Percentiles rank a stretch among this genome's conserved stretches.
Conservation (phyloP, 2,113 vertebrate species). For the Phainopepla nitens region DNA sequence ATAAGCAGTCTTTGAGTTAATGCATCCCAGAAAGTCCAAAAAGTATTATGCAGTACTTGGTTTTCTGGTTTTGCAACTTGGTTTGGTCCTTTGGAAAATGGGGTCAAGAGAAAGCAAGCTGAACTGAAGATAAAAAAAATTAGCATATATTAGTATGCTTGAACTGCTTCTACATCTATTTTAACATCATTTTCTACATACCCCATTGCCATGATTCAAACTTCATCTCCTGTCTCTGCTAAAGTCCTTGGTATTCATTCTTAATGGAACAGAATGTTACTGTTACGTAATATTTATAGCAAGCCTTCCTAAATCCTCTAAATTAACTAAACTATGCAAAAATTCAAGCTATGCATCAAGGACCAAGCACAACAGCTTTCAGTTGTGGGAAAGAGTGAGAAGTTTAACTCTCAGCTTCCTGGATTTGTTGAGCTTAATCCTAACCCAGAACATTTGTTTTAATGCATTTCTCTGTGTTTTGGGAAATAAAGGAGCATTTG, state of each 20-base stretch:
- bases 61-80: slow-evolving; percentile 58
- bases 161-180: background rate
- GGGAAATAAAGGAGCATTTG: slow-evolving; percentile 4
- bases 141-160: background rate
- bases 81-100: background rate
- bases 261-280: background rate
- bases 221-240: background rate
- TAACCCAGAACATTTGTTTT: background rate
- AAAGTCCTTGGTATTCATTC: background rate
- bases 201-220: background rate
- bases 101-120: background rate
- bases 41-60: slow-evolving; percentile 11
- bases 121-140: background rate
- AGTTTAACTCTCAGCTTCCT: slow-evolving; percentile 54
- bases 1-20: slow-evolving; percentile 1
- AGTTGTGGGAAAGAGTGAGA: slow-evolving; percentile 35
- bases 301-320: slow-evolving; percentile 40
- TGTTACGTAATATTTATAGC: slow-evolving; percentile 44
- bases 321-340: slow-evolving; percentile 57
- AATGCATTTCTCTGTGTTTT: background rate
- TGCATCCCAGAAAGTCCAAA: background rate
- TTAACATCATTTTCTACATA: background rate
- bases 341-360: slow-evolving; percentile 47
- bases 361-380: slow-evolving; percentile 34
- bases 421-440: slow-evolving; percentile 24